phyloP scores from a whole-genome alignment of 2,797 vertebrate genomes.

The Myoxocephalus aenaeus region DNA sequence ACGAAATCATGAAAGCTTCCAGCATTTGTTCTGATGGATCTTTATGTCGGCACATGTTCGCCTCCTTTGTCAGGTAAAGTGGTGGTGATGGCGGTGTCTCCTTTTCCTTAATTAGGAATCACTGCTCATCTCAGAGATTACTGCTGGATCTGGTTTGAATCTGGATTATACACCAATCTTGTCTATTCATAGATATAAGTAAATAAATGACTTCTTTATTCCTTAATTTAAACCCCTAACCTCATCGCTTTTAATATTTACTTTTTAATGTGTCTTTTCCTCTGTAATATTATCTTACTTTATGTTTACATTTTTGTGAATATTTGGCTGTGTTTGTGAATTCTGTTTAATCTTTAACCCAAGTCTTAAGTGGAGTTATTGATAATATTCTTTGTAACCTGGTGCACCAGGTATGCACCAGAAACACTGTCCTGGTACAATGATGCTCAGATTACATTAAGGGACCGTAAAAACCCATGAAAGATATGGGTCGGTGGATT shows the following conservation, averaged over 20 bases:
- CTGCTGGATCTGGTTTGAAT: neutral
- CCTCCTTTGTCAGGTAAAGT: conserved; percentile 60
- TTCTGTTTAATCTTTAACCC: neutral
- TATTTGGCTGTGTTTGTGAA: neutral
- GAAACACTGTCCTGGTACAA: neutral
- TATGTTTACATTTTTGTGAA: neutral
- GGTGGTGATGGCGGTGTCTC: conserved; percentile 3
- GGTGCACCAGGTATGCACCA: neutral
- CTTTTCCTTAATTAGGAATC: neutral
- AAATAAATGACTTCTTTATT: neutral
- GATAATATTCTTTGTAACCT: neutral
- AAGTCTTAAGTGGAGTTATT: neutral
- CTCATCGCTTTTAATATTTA: neutral
- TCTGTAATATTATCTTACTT: neutral
- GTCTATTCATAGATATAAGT: neutral
- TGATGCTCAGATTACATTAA: neutral
- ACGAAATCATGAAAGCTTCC: conserved; percentile 34
- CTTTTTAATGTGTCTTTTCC: neutral
- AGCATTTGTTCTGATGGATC: conserved; percentile 10
- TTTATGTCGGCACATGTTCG: conserved; percentile 2
- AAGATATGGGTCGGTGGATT: neutral
- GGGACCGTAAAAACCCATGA: neutral
- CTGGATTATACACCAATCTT: neutral
- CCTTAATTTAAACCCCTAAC: neutral
- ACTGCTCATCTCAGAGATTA: neutral